Evolutionary conservation across 2,888 invertebrate species (phyloP).

Genomic region (Trachelus stipa): DNA sequence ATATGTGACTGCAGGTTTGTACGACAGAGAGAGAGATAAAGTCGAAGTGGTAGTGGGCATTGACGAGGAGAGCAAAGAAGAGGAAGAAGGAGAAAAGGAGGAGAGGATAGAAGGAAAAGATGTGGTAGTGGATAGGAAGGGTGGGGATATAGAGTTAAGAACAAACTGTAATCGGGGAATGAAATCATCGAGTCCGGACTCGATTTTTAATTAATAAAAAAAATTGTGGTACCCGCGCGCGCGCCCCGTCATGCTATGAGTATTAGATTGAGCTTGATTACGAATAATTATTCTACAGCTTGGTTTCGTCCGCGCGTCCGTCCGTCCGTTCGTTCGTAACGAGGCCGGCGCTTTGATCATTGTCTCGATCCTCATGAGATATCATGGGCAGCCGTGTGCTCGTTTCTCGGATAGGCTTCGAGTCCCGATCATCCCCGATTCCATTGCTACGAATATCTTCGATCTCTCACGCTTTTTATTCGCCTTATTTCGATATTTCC

Average conservation of each 20-base stretch:
- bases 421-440: background rate
- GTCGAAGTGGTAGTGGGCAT: background rate
- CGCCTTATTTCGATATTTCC: background rate
- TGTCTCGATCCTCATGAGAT: conserved; percentile 39
- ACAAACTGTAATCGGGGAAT: conserved; percentile 40
- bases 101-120: conserved; percentile 16
- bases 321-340: conserved; percentile 28
- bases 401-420: background rate
- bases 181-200: conserved; percentile 32
- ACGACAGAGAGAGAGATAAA: conserved; percentile 20
- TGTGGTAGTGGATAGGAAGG: conserved; percentile 11
- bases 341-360: conserved; percentile 51
- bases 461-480: conserved; percentile 12
- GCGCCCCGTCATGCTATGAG: conserved; percentile 52
- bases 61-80: conserved; percentile 14
- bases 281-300: conserved; percentile 61
- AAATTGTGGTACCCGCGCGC: conserved; percentile 23
- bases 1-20: too few relatives aligned
- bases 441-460: conserved; percentile 12
- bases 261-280: conserved; percentile 64
- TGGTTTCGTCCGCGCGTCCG: conserved; percentile 43
- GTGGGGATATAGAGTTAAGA: conserved; percentile 35
- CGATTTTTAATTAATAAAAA: conserved; percentile 51
- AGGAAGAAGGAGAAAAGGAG: conserved; percentile 22
- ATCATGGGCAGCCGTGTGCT: conserved; percentile 26